Base-by-base conservation (phyloP, 2,888 invertebrate species). In the Xestia rhomboidea region DNA sequence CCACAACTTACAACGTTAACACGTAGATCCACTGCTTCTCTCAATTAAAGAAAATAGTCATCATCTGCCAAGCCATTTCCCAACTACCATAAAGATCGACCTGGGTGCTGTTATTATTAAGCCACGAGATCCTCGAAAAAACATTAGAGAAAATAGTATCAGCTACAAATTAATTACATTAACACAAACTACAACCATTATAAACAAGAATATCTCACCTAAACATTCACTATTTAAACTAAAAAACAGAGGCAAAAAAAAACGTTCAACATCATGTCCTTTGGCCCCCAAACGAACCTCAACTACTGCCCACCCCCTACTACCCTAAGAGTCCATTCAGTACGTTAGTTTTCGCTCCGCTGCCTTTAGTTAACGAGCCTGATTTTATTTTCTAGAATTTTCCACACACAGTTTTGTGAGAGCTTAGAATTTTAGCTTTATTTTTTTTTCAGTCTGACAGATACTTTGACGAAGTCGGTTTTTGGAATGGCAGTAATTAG, bases 361-460 rank as follows among this genome's bases (percentile, higher is more conserved):
- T 92, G 94, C 94, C 89, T 93, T 87, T 84, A 93, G 94, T 94
- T 95, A 95, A 95, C 95, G 95, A 95, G 95, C 90, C 87, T 88
- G 92, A 92, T 93, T 93, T 94, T 91, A 91, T 91, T 89, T 90
- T 84, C 81, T 86, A 89, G 89, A 90, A 89, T 72, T 90, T 90
- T 91, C 88, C 79, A 82, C 76, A 64, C 73, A 74, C 63, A 76
- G 34, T 82, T 76, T 77, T 81, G 60, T 76, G 51, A 57, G 41
- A 54, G 72, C 69, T 76, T 70, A 77, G 64, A 63, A 63, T 76
- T 77, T 69, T 41, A 38, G 63, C 6, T 62, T 51, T 63, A 44
- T 27, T 68, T 81, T 69, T 76, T 76, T 79, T 85, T 73, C 27
- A 49, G n/a, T 54, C 51, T 64, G 51, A 30, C 51, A 62, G 73